These are phyloP conservation scores for Drymonia ruficornis DNA, from an alignment of 2,888 invertebrate genomes.

Conservation along the genomic window DNA sequence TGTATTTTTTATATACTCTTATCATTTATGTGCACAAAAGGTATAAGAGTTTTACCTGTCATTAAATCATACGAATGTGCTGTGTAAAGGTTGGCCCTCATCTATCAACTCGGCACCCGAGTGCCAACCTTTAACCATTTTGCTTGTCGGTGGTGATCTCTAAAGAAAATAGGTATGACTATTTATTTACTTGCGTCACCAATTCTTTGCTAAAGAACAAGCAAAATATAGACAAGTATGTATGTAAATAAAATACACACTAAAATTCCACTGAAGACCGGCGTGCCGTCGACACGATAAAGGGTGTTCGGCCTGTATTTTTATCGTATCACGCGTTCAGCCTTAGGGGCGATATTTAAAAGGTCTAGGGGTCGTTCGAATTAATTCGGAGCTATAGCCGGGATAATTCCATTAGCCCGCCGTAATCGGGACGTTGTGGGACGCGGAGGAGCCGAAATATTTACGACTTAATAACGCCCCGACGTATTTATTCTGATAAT, in stretches of 20 bases:
- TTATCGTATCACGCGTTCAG: conserved; percentile 49
- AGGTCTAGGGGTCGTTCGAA: conserved; percentile 58
- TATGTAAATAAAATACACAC: neutral
- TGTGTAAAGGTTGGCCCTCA: no score
- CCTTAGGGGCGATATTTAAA: conserved; percentile 58
- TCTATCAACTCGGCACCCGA: no score
- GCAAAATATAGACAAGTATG: no score
- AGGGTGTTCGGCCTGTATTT: conserved; percentile 45
- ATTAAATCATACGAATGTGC: no score
- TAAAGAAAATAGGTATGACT: no score
- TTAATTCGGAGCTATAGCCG: conserved; percentile 67
- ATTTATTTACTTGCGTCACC: no score
- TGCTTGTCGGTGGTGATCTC: no score
- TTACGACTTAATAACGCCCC: conserved; percentile 63
- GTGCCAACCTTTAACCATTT: no score
- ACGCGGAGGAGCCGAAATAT: conserved; percentile 49
- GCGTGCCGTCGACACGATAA: conserved; percentile 8
- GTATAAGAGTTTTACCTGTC: no score
- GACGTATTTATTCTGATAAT: conserved; percentile 43
- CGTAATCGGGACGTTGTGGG: conserved; percentile 46
- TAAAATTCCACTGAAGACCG: neutral
- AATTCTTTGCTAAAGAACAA: no score
- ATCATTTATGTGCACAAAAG: no score
- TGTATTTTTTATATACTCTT: neutral
- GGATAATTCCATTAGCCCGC: conserved; percentile 69